A percentile compares a stretch with the other conserved stretches of the same genome.
Evolutionary conservation across 1,140 invertebrate species (phyloP).

Genomic region (Gerris buenoi): DNA sequence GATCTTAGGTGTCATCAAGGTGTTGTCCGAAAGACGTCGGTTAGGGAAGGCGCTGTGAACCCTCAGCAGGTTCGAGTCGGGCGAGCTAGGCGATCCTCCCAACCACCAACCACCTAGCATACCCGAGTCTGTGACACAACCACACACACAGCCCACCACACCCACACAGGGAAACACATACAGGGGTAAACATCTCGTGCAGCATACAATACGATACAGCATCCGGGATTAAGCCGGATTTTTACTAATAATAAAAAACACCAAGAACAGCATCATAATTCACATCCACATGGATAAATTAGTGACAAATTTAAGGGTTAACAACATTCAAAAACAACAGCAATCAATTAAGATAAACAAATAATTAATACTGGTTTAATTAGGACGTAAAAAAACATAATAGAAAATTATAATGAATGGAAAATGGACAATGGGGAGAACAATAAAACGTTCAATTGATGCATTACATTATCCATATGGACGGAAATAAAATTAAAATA

Average conservation of each 20-base stretch:
- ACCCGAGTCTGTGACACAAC: slow-evolving; percentile 32
- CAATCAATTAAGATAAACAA: no score
- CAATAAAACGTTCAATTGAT: no score
- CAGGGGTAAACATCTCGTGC: background rate
- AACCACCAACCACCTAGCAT: slow-evolving; percentile 58
- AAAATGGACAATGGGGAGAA: no score
- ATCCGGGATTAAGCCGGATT: background rate
- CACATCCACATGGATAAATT: no score
- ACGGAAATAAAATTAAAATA: no score
- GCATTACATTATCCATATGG: no score
- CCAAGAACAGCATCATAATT: no score
- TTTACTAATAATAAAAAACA: background rate
- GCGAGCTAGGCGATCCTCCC: slow-evolving; percentile 51
- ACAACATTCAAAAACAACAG: no score
- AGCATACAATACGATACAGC: background rate
- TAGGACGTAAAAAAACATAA: no score
- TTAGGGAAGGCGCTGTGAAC: slow-evolving; percentile 66
- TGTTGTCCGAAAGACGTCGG: slow-evolving; percentile 77
- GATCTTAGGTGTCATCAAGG: slow-evolving; percentile 74
- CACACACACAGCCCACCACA: background rate
- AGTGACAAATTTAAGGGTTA: no score
- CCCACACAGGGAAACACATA: background rate
- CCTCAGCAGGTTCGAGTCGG: slow-evolving; percentile 72
- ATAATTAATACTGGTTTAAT: no score
- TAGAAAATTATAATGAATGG: no score